Evolutionary conservation across 37 sponge, comb jelly and placozoan species (phyloP), one percentile per base, ranked within the genome.

Genomic region (Halisarca cf. caerulea): DNA sequence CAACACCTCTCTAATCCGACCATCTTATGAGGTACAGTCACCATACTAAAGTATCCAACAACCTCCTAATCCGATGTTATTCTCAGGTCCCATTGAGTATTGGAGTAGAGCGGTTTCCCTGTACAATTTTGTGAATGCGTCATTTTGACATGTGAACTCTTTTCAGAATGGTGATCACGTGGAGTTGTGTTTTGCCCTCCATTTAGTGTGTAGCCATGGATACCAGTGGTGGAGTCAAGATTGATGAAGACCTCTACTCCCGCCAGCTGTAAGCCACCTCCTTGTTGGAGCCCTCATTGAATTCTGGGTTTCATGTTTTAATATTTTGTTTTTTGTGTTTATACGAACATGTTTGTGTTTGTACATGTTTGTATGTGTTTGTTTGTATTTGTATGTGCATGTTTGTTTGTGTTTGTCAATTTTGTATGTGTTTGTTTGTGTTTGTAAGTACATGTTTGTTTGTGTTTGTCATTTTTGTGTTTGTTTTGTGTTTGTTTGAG

Each of bases 191-290:
- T 2, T 41, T 74, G 6, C 5, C 41, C 21, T 34, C 41, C 39
- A n/a, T 39, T 2, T 23, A 74, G 77, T 72, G 80, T 59, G 79
- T 82, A 72, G 83, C 71, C 33, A 91, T 83, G 87, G 74, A 51
- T 34, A 70, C 79, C 14, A 59, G 71, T 3, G 66, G 27, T 54
- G n/a, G n/a, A n/a, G 83, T 75, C 53, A 89, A 91, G 25, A 96
- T 98, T 45, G 99, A 98, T 79, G 99, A 98, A 42, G 95, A 85
- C 2, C 88, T 98, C 38, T 98, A 98, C 91, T 98, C 98, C 17
- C 89, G 98, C 17, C 98, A 98, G 71, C 87, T 98, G 92, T 96
- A 80, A 94, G 96, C 90, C 18, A 20, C 17, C 17, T 11, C 17
- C 11, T 17, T 55, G 57, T 55, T 20, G 57, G 17, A 20, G 57